Evolutionary conservation across 2,888 invertebrate genomes (phyloP).

Genomic region (Chamaedrilus cognettii): DNA sequence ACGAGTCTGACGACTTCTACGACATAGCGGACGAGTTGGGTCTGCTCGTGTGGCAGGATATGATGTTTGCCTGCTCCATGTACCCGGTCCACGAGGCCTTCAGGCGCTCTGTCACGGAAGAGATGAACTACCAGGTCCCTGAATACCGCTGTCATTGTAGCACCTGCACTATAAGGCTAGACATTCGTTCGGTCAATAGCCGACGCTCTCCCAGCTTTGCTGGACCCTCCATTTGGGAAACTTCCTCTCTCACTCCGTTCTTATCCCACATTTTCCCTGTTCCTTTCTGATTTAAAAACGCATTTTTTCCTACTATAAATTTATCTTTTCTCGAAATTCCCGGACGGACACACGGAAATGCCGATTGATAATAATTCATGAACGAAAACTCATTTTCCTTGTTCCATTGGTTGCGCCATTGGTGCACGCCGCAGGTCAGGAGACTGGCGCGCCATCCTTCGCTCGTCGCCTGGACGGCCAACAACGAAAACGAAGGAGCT

Average conservation of each 20-base stretch:
- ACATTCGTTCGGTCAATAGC: no score
- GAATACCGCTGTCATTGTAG: no score
- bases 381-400: not conserved
- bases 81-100: conserved; percentile 80
- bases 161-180: no score
- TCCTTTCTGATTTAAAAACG: no score
- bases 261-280: no score
- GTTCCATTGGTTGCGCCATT: not conserved
- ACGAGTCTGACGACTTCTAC: conserved; percentile 90
- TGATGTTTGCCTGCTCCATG: conserved; percentile 95
- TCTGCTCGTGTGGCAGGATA: conserved; percentile 95
- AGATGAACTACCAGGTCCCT: conserved; percentile 84
- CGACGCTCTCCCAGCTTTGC: no score
- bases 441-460: conserved; percentile 85
- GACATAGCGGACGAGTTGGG: conserved; percentile 81
- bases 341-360: no score
- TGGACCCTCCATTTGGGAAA: no score
- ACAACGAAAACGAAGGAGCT: conserved; percentile 96
- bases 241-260: no score
- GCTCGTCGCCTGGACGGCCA: conserved; percentile 87
- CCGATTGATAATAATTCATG: no score
- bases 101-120: conserved; percentile 72
- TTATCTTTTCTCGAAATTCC: no score
- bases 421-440: conserved; percentile 55
- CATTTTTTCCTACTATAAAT: no score